These are phyloP conservation scores for Drosophila seclusa DNA, from an alignment of 2,888 invertebrate genomes.

Conservation along the genomic window DNA sequence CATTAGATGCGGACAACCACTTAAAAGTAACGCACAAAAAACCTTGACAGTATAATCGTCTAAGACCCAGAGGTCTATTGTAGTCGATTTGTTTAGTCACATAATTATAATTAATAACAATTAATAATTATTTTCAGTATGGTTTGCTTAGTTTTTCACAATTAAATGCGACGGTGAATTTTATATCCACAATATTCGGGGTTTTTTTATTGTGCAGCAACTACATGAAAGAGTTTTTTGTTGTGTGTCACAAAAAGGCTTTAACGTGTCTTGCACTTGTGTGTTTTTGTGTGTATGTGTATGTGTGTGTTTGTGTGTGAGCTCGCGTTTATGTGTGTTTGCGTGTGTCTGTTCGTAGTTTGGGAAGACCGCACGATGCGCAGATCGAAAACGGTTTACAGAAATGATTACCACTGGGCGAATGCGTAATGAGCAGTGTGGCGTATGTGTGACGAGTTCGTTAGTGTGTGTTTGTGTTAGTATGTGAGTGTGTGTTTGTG, in stretches of 20 bases:
- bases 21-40: constrained; percentile 9
- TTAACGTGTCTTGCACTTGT: neutral
- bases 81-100: neutral
- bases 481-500: neutral
- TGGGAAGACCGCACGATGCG: constrained; percentile 31
- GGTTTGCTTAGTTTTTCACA: neutral
- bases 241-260: constrained; percentile 45
- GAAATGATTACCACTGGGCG: constrained; percentile 71
- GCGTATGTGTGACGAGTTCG: constrained; percentile 61
- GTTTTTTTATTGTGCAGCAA: too few species aligned
- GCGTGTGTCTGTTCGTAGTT: neutral
- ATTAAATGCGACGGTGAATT: neutral
- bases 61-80: neutral
- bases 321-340: too few species aligned
- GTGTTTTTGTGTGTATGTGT: neutral
- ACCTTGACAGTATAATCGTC: neutral
- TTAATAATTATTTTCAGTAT: neutral
- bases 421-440: constrained; percentile 71
- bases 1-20: constrained; percentile 31
- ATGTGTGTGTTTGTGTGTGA: neutral
- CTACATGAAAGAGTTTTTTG: neutral
- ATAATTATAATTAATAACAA: neutral
- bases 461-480: neutral
- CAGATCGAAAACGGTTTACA: constrained; percentile 74
- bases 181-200: neutral